A percentile compares a stretch with the other conserved stretches of the same genome.
Conservation (phyloP, 2,113 vertebrate species). For the Podarcis muralis region DNA sequence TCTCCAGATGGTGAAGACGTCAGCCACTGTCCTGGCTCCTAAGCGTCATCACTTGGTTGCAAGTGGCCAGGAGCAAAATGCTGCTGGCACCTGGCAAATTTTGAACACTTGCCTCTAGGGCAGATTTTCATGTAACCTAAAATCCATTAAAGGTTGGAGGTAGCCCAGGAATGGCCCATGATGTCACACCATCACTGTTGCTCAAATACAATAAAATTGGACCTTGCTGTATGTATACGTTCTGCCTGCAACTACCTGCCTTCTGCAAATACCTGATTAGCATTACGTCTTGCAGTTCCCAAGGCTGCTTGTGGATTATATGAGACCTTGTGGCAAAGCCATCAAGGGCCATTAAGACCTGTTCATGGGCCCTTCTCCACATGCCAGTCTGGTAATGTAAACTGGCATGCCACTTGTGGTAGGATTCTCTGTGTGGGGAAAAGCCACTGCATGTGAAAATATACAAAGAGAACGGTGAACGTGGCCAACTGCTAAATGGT, state of each 20-base stretch:
- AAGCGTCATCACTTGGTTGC: too few relatives aligned
- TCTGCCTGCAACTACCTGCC: background rate
- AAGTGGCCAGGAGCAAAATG: too few relatives aligned
- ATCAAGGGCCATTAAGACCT: background rate
- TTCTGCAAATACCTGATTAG: background rate
- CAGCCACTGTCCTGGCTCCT: too few relatives aligned
- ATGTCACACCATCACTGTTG: background rate
- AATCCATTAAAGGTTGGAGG: background rate
- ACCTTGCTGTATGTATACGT: background rate
- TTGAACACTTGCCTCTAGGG: background rate
- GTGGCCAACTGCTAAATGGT: too few relatives aligned
- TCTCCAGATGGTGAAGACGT: too few relatives aligned
- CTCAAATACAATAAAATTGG: background rate
- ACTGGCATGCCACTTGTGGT: background rate
- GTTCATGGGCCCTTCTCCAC: background rate
- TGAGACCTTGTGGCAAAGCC: background rate
- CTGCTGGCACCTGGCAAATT: too few relatives aligned
- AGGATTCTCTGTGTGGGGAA: background rate
- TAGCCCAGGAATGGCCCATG: background rate
- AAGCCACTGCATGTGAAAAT: background rate
- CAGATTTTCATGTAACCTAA: background rate
- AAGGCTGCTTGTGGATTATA: too few relatives aligned
- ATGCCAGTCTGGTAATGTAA: background rate
- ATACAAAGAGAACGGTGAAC: background rate
- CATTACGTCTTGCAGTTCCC: background rate